phyloP scores from a whole-genome alignment of 1,140 invertebrate genomes.

The Drosophila ohnishii region DNA sequence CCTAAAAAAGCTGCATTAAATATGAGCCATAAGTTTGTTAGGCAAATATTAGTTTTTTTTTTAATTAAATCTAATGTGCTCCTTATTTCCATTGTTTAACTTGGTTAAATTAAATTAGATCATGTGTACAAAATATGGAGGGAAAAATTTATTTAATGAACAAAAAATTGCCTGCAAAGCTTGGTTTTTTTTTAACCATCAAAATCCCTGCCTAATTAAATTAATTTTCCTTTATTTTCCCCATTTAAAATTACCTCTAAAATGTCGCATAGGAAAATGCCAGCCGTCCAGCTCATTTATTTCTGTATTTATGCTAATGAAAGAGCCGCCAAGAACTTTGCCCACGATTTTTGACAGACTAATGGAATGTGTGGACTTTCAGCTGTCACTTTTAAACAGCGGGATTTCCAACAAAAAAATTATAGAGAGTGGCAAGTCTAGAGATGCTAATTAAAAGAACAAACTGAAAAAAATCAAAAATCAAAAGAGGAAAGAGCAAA shows the following conservation, averaged over 20 bases:
- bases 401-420: conserved; percentile 19
- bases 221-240: conserved; percentile 29
- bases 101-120: conserved; percentile 1
- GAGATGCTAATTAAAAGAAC: conserved; percentile 63
- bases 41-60: conserved; percentile 1
- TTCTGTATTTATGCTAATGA: conserved; percentile 42
- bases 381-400: conserved; percentile 54
- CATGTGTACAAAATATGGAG: conserved; percentile 1
- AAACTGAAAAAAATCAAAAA: conserved; percentile 10
- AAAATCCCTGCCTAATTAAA: conserved; percentile 20
- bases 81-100: conserved; percentile 2
- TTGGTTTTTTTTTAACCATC: background rate
- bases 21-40: conserved; percentile 4
- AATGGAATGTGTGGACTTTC: conserved; percentile 49
- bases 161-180: background rate
- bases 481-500: conserved; percentile 9
- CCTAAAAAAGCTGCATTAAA: conserved; percentile 2
- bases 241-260: conserved; percentile 22
- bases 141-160: background rate
- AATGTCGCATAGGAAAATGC: conserved; percentile 18
- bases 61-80: conserved; percentile 7
- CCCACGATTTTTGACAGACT: conserved; percentile 42
- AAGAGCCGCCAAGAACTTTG: conserved; percentile 25
- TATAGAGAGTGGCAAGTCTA: conserved; percentile 14
- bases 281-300: background rate